phyloP scores from a whole-genome alignment of 2,113 vertebrate species.

The Dolichallabes microphthalmus region DNA sequence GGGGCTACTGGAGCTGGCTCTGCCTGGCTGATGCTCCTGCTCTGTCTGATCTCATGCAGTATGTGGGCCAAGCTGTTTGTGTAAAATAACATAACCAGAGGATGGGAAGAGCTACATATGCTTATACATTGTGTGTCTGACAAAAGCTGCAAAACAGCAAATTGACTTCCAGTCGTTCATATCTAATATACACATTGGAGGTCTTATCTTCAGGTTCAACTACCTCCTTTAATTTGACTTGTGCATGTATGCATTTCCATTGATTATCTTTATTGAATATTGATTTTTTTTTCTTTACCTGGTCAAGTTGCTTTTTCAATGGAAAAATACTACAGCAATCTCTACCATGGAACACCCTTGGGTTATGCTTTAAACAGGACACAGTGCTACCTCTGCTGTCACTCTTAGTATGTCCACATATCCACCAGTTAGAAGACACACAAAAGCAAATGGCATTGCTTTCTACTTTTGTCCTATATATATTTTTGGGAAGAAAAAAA shows the following conservation, averaged over 20 bases:
- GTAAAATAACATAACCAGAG: neutral
- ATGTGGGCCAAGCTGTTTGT: neutral
- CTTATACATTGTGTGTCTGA: neutral
- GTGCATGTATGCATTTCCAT: neutral
- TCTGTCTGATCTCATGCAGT: slow-evolving; percentile 60
- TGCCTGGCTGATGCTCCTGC: slow-evolving; percentile 63
- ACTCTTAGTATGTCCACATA: neutral
- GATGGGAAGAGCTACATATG: slow-evolving; percentile 4
- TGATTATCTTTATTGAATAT: too few relatives aligned
- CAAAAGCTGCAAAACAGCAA: neutral
- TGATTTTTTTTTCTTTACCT: neutral
- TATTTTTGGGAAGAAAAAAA: neutral
- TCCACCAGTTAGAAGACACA: neutral
- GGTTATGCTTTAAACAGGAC: neutral
- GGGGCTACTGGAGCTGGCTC: slow-evolving; percentile 57
- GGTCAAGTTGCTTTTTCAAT: neutral
- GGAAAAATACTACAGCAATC: neutral
- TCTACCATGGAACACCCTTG: neutral
- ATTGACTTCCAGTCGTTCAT: neutral
- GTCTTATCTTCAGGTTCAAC: neutral
- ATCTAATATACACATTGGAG: neutral
- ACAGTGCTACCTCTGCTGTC: neutral
- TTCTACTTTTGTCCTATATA: neutral
- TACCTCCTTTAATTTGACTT: neutral
- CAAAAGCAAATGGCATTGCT: neutral